Conservation (phyloP, 2,888 invertebrate genomes). For the Metallyticus violacea region DNA sequence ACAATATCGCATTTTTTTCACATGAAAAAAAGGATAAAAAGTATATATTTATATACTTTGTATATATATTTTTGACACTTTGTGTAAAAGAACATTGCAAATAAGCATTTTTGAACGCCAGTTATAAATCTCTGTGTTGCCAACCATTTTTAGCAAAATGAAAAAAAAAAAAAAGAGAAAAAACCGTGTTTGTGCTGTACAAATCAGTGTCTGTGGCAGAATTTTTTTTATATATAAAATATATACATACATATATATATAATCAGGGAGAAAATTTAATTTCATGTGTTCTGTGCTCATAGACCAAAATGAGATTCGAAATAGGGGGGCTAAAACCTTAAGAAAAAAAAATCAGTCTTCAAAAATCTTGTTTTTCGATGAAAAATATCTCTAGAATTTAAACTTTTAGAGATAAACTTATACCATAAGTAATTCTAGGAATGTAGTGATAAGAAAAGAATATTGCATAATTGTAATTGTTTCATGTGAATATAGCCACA, state of each 20-base stretch:
- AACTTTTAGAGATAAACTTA: conserved; percentile 26
- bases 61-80: conserved; percentile 35
- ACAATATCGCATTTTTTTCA: conserved; percentile 32
- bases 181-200: conserved; percentile 27
- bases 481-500: conserved; percentile 33
- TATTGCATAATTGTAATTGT: conserved; percentile 32
- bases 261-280: conserved; percentile 28
- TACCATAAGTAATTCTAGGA: conserved; percentile 25
- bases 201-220: conserved; percentile 24
- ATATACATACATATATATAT: neutral
- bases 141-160: conserved; percentile 18
- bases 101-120: conserved; percentile 27
- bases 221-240: conserved; percentile 11
- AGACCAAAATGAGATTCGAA: conserved; percentile 21
- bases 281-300: conserved; percentile 29
- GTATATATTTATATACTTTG: conserved; percentile 35
- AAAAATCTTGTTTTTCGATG: conserved; percentile 22
- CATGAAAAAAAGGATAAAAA: conserved; percentile 28
- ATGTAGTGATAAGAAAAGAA: conserved; percentile 27
- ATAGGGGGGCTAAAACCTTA: conserved; percentile 8
- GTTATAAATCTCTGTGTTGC: conserved; percentile 27
- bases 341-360: conserved; percentile 26
- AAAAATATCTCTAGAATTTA: conserved; percentile 17
- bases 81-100: conserved; percentile 29
- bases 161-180: conserved; percentile 5